phyloP scores from a whole-genome alignment of 2,113 vertebrate genomes.

The Podocnemis expansa region DNA sequence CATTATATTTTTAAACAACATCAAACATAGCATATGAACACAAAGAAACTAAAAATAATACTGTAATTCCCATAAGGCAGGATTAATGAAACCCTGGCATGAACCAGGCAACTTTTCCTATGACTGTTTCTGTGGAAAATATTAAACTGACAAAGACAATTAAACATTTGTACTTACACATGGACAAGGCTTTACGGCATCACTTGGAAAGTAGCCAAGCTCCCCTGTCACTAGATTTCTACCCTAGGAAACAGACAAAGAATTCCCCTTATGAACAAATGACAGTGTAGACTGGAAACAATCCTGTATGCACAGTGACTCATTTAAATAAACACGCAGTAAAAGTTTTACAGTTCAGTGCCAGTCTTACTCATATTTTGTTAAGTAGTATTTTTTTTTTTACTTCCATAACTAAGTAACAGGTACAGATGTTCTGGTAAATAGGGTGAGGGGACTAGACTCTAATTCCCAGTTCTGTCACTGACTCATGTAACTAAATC shows the following conservation, averaged over 20 bases:
- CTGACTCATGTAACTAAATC: background rate
- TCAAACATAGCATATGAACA: background rate
- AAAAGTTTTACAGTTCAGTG: background rate
- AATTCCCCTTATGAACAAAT: conserved; percentile 39
- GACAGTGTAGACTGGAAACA: background rate
- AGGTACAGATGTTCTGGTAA: background rate
- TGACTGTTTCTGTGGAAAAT: conserved; percentile 1
- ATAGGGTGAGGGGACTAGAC: background rate
- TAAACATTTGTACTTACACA: conserved; percentile 86
- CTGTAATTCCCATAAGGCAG: background rate
- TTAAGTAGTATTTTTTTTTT: background rate
- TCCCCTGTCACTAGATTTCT: conserved; percentile 91
- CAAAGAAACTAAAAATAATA: background rate
- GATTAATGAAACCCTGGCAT: conserved; percentile 25
- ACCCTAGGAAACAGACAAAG: conserved; percentile 84
- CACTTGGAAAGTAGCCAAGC: conserved; percentile 95
- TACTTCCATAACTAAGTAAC: background rate
- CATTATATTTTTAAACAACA: conserved; percentile 1
- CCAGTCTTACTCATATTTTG: background rate
- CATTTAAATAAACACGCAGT: background rate
- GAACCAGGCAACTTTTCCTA: background rate
- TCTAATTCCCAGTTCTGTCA: background rate
- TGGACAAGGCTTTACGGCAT: conserved; percentile 93
- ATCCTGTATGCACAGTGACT: accelerated
- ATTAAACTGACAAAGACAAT: conserved; percentile 2